Evolutionary conservation across 1,140 invertebrate genomes (phyloP).

Genomic region (Rhyzopertha dominica): DNA sequence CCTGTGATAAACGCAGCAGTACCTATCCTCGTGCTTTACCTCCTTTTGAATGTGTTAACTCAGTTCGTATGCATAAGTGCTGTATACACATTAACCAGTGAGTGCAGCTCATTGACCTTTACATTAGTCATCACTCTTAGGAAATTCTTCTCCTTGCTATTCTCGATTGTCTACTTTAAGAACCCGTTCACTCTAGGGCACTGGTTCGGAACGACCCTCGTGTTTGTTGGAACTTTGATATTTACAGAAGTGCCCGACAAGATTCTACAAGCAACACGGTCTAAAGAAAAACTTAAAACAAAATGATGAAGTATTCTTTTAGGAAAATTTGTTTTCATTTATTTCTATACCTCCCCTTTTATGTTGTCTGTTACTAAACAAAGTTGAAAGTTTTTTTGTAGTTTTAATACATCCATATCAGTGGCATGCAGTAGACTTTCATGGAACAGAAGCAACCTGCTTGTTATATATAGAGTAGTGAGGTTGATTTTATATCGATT

Average conservation of each 20-base stretch:
- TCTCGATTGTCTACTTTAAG: slow-evolving; percentile 93
- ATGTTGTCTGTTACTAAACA: too few species aligned
- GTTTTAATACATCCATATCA: too few species aligned
- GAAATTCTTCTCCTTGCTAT: slow-evolving; percentile 91
- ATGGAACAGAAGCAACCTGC: too few species aligned
- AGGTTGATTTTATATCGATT: too few species aligned
- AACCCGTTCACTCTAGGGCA: slow-evolving; percentile 91
- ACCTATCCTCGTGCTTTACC: slow-evolving; percentile 72
- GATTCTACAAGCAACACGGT: too few species aligned
- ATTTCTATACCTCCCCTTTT: too few species aligned
- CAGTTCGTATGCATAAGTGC: slow-evolving; percentile 95
- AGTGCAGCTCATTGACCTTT: slow-evolving; percentile 90
- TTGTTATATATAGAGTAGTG: too few species aligned
- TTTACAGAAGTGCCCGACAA: slow-evolving; percentile 71
- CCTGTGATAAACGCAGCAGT: slow-evolving; percentile 51
- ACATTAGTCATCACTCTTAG: slow-evolving; percentile 92
- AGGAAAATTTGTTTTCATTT: too few species aligned
- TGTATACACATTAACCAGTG: slow-evolving; percentile 90
- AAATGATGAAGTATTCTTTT: too few species aligned
- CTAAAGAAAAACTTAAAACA: too few species aligned
- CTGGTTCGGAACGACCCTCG: slow-evolving; percentile 87
- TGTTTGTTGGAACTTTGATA: slow-evolving; percentile 89
- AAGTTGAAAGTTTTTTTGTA: too few species aligned
- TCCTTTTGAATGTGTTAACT: slow-evolving; percentile 82
- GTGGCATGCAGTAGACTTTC: too few species aligned